These are phyloP conservation scores for Parnassius glacialis DNA, from an alignment of 2,888 invertebrate genomes.

Conservation along the genomic window DNA sequence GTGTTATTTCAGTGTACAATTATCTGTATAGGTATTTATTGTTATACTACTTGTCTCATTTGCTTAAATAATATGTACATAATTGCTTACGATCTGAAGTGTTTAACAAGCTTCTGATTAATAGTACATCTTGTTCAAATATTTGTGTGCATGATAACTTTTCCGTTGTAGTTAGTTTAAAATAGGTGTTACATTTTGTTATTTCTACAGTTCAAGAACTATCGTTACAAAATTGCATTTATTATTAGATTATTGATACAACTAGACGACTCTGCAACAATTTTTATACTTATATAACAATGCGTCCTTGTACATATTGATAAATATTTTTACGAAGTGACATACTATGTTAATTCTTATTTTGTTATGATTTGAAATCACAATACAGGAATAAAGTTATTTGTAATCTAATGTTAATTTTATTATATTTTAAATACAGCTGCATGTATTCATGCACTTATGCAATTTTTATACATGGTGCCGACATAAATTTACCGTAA, in stretches of 20 bases:
- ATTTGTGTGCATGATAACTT: background rate
- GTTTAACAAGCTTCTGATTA: background rate
- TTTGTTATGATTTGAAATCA: constrained; percentile 30
- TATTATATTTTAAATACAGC: background rate
- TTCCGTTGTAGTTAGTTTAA: background rate
- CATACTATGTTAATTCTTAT: constrained; percentile 24
- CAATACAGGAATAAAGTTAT: constrained; percentile 37
- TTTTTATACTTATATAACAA: constrained; percentile 12
- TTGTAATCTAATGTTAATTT: constrained; percentile 27
- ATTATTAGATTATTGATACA: constrained; percentile 14
- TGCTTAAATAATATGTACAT: constrained; percentile 3
- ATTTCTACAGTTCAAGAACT: background rate
- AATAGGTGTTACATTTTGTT: background rate
- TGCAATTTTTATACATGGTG: too few species aligned
- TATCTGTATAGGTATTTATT: constrained; percentile 2
- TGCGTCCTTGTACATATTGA: constrained; percentile 15
- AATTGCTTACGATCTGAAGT: too few species aligned
- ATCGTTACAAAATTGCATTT: constrained; percentile 23
- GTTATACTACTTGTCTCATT: background rate
- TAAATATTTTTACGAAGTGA: constrained; percentile 25
- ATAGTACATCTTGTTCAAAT: constrained; percentile 7
- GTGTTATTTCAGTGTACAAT: constrained; percentile 2
- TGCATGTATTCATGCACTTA: too few species aligned
- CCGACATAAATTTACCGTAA: too few species aligned
- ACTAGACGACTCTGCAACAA: constrained; percentile 1